Evolutionary conservation across 1,140 invertebrate species (phyloP), one percentile per base, ranked within the genome.

Genomic region (Mesaphorura yosii): DNA sequence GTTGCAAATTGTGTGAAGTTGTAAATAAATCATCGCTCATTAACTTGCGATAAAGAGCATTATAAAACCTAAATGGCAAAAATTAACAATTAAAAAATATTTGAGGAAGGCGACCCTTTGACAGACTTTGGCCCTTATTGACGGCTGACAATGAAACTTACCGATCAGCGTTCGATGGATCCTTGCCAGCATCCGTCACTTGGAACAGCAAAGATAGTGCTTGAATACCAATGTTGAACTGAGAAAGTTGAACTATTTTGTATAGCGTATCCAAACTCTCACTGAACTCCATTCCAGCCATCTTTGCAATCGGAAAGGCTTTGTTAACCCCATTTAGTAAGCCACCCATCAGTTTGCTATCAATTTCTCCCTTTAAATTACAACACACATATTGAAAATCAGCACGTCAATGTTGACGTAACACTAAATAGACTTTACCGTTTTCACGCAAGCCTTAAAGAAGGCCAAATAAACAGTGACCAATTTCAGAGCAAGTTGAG

Each of bases 381-480:
- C 42, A 48, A 45, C 14, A 45, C 10, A 7, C 19, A 46, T 15
- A 5, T 12, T 25, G 7, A 26, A 46, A 48, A 17, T 14, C 19
- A 48, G 25, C 7, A 48, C 2, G 3, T 40, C 26, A 49, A 48
- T 48, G 4, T 7, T 31, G 15, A n/a, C 19, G 23, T 19, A 44
- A 34, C 7, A 48, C 7, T 47, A 39, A 20, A 15, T 26, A 25
- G 41, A 14, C 26, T 45, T 38, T 59, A 67, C 79, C 70, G 82
- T 86, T 67, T 90, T 88, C 15, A 91, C 78, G 39, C 83, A 81
- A 42, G 89, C 85, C 73, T 92, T 95, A 71, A 98, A 98, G 65
- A 97, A 90, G 0, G 85, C 81, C 66, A 98, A 92, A 69, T 96
- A 97, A n/a, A 97, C 81, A 48, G 82, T 75, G 12, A 97, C 83